phyloP scores from a whole-genome alignment of 2,888 invertebrate species.

The Falcaria lacertinaria region DNA sequence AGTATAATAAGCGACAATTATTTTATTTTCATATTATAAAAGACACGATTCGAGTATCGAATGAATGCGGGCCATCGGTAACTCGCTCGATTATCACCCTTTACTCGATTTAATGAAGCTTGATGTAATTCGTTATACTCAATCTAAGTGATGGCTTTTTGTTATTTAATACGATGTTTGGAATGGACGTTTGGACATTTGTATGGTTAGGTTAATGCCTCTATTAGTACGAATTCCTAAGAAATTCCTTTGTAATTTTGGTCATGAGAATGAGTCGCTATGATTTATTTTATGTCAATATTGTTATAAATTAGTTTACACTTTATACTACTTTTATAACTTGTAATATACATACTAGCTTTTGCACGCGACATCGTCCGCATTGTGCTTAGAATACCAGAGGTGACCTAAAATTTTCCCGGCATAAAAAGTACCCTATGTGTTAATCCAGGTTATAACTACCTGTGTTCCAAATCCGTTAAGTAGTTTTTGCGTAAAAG shows the following conservation, averaged over 20 bases:
- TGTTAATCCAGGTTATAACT: no score
- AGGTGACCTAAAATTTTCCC: no score
- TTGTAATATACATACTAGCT: no score
- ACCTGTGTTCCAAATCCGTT: no score
- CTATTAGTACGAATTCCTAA: neutral
- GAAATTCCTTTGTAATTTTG: neutral
- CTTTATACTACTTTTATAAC: no score
- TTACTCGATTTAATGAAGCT: conserved; percentile 55
- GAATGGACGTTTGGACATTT: conserved; percentile 1
- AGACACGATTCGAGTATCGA: conserved; percentile 26
- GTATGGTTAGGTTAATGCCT: conserved; percentile 11
- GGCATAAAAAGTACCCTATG: no score
- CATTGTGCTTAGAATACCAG: no score
- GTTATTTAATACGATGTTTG: conserved; percentile 12
- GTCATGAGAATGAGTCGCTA: no score
- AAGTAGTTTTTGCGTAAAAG: no score
- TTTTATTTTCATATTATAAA: conserved; percentile 71
- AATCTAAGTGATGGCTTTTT: conserved; percentile 2
- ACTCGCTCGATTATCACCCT: conserved; percentile 68
- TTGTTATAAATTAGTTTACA: no score
- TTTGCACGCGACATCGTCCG: no score
- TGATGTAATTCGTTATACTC: conserved; percentile 44
- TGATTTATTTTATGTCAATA: no score
- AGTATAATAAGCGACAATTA: conserved; percentile 69
- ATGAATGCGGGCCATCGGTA: conserved; percentile 69